Percentiles rank a stretch among this genome's conserved stretches.
Conservation (phyloP, 1,140 invertebrate species). For the Bombus terrestris region DNA sequence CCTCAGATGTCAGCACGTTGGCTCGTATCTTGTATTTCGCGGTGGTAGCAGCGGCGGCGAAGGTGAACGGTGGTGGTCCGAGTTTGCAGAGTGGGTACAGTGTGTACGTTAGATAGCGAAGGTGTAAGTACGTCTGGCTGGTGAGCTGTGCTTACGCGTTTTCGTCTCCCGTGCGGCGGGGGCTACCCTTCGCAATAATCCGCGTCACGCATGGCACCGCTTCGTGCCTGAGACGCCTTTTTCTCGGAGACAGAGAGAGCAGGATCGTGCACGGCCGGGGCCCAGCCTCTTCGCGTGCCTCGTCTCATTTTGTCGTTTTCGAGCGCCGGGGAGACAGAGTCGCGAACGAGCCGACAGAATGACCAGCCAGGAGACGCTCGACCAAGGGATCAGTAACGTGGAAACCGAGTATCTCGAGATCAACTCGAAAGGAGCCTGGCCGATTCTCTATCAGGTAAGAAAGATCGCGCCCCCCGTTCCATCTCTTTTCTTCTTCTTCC, state of each 20-base stretch:
- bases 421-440: conserved; percentile 85
- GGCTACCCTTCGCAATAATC: conserved; percentile 37
- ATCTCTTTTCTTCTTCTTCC: not conserved
- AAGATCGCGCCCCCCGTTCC: not conserved
- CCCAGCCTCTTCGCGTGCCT: conserved; percentile 55
- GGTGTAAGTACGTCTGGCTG: conserved; percentile 30
- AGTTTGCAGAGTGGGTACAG: conserved; percentile 34
- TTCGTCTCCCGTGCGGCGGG: conserved; percentile 34
- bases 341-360: conserved; percentile 62
- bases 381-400: conserved; percentile 82
- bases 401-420: conserved; percentile 88
- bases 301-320: conserved; percentile 42
- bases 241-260: conserved; percentile 41
- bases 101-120: conserved; percentile 32
- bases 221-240: conserved; percentile 50
- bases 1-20: conserved; percentile 49
- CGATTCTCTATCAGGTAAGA: conserved; percentile 86
- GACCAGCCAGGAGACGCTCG: conserved; percentile 58
- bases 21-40: conserved; percentile 45
- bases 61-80: conserved; percentile 34
- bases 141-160: conserved; percentile 23
- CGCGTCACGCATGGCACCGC: conserved; percentile 55
- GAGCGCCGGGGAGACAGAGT: conserved; percentile 32
- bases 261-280: conserved; percentile 50
- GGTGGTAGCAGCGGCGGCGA: conserved; percentile 24